These are phyloP conservation scores for Acropora yongei DNA, from an alignment of 64 coral and sea anemone species.

Conservation along the genomic window DNA sequence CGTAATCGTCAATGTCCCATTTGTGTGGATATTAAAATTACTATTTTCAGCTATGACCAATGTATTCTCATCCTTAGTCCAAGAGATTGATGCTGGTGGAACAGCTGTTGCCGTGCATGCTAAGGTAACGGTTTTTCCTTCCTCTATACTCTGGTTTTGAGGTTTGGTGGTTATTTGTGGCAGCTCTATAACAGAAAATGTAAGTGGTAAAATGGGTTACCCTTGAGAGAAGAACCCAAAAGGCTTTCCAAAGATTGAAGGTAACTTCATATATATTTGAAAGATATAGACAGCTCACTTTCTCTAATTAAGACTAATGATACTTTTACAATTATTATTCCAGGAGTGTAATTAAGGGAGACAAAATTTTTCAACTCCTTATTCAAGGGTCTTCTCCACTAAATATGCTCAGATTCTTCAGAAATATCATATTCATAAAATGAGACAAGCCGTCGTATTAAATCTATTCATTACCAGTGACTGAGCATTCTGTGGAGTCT, in stretches of 20 bases:
- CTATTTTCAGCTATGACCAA: neutral
- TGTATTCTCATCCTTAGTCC: neutral
- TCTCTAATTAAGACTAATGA: too few species aligned
- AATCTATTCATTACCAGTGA: too few species aligned
- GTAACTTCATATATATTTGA: neutral
- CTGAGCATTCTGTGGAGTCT: too few species aligned
- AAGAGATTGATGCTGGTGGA: conserved; percentile 51
- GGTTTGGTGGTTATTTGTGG: conserved; percentile 64
- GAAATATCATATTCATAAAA: too few species aligned
- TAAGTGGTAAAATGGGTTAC: neutral
- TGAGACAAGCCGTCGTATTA: too few species aligned
- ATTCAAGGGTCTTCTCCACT: too few species aligned
- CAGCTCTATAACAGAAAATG: conserved; percentile 30
- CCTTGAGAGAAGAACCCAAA: neutral
- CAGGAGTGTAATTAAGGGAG: too few species aligned
- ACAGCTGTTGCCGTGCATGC: conserved; percentile 22
- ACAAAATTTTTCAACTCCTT: too few species aligned
- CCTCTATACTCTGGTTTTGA: conserved; percentile 21
- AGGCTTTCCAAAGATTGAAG: neutral
- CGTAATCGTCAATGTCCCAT: conserved; percentile 40
- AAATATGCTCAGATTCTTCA: too few species aligned
- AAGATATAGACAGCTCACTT: too few species aligned
- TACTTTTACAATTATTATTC: too few species aligned
- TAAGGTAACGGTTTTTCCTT: conserved; percentile 25
- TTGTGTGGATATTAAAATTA: conserved; percentile 1